A percentile compares a stretch with the other conserved stretches of the same genome.
Conservation (phyloP, 1,140 invertebrate genomes). For the Lucilia cuprina region DNA sequence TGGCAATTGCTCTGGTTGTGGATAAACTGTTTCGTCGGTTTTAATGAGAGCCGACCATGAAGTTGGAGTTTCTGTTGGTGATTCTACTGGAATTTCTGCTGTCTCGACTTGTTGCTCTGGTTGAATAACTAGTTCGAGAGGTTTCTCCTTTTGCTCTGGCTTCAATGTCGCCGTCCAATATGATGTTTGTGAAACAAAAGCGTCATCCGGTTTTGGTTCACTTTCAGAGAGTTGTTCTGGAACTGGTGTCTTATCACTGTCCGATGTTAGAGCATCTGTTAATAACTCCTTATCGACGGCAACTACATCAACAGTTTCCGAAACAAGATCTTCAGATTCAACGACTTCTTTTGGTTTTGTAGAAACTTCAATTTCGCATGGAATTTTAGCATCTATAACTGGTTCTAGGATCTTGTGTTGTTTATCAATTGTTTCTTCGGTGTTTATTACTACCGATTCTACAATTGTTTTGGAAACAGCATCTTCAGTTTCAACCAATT, state of each 20-base stretch:
- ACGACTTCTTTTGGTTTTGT: too few relatives aligned
- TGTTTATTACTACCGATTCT: too few relatives aligned
- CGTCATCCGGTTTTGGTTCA: neutral
- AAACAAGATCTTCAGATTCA: too few relatives aligned
- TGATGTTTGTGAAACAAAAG: conserved; percentile 55
- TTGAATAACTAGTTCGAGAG: neutral
- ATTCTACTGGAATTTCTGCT: conserved; percentile 50
- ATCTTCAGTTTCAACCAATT: neutral
- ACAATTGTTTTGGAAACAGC: too few relatives aligned
- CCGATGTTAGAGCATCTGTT: too few relatives aligned
- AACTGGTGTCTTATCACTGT: too few relatives aligned
- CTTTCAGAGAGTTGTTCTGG: too few relatives aligned
- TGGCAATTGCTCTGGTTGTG: neutral
- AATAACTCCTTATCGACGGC: too few relatives aligned
- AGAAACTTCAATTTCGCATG: too few relatives aligned
- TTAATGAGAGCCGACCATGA: conserved; percentile 60
- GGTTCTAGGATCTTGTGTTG: neutral
- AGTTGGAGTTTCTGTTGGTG: conserved; percentile 55
- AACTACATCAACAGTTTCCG: too few relatives aligned
- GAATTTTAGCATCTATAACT: neutral
- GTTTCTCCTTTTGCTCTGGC: conserved; percentile 35
- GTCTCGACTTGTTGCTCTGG: neutral
- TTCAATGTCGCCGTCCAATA: conserved; percentile 59
- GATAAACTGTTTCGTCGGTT: conserved; percentile 50
- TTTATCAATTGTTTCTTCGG: too few relatives aligned